A percentile compares a stretch with the other conserved stretches of the same genome.
Evolutionary conservation across 2,888 invertebrate species (phyloP).

Genomic region (Heliconius hortense): DNA sequence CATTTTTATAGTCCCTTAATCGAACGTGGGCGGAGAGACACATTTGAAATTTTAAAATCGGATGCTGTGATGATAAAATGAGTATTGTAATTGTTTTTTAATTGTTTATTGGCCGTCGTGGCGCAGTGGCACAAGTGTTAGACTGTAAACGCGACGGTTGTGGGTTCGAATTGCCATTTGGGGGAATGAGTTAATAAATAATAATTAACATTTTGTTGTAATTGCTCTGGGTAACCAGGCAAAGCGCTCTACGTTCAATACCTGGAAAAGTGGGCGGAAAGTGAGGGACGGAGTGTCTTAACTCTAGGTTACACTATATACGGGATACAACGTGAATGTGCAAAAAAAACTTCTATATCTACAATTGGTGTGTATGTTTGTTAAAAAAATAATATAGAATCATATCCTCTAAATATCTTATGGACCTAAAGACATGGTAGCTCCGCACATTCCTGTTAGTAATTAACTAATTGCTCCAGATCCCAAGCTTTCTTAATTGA

Average conservation of each 20-base stretch:
- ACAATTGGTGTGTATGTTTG: neutral
- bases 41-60: slow-evolving; percentile 11
- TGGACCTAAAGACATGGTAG: slow-evolving; percentile 29
- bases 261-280: too few species aligned
- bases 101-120: too few species aligned
- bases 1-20: slow-evolving; percentile 32
- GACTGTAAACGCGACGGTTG: too few species aligned
- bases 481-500: slow-evolving; percentile 77
- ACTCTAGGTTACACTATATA: too few species aligned
- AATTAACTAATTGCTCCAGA: slow-evolving; percentile 58
- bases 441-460: slow-evolving; percentile 49
- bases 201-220: too few species aligned
- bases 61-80: neutral
- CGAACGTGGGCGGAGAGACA: slow-evolving; percentile 19
- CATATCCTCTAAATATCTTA: slow-evolving; percentile 47
- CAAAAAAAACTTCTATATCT: neutral
- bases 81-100: neutral
- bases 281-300: too few species aligned
- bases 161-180: too few species aligned
- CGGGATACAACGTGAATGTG: too few species aligned
- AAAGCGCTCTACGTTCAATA: too few species aligned
- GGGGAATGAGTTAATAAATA: too few species aligned
- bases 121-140: too few species aligned
- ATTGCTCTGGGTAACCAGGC: too few species aligned
- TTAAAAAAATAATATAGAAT: neutral